Base-by-base conservation (phyloP, 1,140 invertebrate genomes). In the Lordiphosa clarofinis region DNA sequence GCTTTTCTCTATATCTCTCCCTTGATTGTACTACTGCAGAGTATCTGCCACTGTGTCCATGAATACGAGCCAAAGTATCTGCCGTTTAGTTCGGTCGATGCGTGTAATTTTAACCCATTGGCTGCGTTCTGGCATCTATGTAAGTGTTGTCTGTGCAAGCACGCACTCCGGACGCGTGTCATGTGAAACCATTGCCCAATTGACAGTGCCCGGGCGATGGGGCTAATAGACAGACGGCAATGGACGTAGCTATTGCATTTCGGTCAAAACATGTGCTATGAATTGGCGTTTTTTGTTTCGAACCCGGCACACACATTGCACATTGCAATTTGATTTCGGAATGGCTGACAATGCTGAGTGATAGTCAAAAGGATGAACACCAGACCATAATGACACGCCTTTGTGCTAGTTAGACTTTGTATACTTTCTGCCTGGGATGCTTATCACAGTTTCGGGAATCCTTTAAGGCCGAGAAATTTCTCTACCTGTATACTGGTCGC, bases 111-210 rank as follows among this genome's bases (percentile, higher is more conserved):
- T 54, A 54, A 58, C 33, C 71, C 75, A 70, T 70, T 81, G 46
- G 36, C 39, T 79, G 66, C 31, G 75, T 71, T 44, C 56, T 44
- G 56, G 52, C 56, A 55, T 57, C 64, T 64, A 36, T 54, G 37
- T 33, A 52, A 3, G 13, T 28, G 4, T 28, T 42, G n/a, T 7
- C 10, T 21, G 15, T 33, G 12, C 19, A 33, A 39, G 31, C 40
- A 31, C 52, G 28, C 37, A 11, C 12, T 58, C 31, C 39, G 44
- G 28, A 52, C 44, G 46, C 59, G 63, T 71, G 57, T 79, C 75
- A 74, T 75, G 39, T 31, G 71, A 71, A 53, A 64, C 68, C 75
- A 71, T 71, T 81, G 76, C 56, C 55, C 71, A 79, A 71, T 79
- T 79, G 75, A 75, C 76, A 79, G 71, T 66, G 61, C 57, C 70